Evolutionary conservation across 2,888 invertebrate species (phyloP).

Genomic region (Amblyjoppa proteus): DNA sequence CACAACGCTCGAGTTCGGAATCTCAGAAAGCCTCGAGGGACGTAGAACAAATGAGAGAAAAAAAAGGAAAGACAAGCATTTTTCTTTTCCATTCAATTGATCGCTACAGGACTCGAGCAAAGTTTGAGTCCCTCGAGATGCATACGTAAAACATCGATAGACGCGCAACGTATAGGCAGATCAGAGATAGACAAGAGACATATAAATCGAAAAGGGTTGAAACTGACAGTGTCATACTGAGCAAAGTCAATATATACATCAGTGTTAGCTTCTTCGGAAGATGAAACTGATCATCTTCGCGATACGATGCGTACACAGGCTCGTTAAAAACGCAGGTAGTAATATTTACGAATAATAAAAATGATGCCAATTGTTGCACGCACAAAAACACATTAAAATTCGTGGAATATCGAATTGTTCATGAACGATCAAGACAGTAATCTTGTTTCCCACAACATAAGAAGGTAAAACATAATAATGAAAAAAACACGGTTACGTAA

Average conservation of each 20-base stretch:
- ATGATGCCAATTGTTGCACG: conserved; percentile 15
- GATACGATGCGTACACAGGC: conserved; percentile 24
- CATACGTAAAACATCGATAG: conserved; percentile 50
- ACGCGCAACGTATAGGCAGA: conserved; percentile 41
- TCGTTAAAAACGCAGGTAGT: conserved; percentile 21
- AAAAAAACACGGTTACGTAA: not conserved
- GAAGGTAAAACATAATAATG: conserved; percentile 7
- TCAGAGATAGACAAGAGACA: conserved; percentile 39
- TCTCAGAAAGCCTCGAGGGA: conserved; percentile 48
- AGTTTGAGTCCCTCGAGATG: conserved; percentile 47
- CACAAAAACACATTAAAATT: conserved; percentile 7
- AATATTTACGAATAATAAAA: conserved; percentile 29
- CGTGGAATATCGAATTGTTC: conserved; percentile 18
- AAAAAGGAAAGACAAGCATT: not conserved
- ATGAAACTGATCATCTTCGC: conserved; percentile 37
- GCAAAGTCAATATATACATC: conserved; percentile 85
- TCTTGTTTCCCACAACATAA: conserved; percentile 26
- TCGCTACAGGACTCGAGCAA: not conserved
- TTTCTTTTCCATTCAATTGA: conserved; percentile 20
- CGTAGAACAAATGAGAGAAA: conserved; percentile 17
- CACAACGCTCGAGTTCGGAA: conserved; percentile 9
- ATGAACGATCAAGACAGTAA: conserved; percentile 15
- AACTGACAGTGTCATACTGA: conserved; percentile 85
- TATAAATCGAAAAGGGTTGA: conserved; percentile 75
- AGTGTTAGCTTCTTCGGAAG: conserved; percentile 81